phyloP scores from a whole-genome alignment of 2,113 vertebrate species.

The Hypanus sabinus region DNA sequence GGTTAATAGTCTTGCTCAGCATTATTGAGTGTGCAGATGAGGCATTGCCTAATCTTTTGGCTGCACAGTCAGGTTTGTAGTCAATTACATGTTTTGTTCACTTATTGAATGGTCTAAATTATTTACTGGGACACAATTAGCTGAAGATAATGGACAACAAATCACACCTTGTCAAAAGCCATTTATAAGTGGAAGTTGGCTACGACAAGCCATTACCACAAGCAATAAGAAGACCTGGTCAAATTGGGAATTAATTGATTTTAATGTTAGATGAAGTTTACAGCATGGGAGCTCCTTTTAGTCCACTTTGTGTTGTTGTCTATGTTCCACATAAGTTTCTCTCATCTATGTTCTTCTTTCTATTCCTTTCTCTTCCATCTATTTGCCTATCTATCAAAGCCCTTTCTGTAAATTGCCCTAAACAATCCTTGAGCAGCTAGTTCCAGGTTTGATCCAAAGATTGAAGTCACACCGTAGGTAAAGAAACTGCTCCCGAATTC shows the following conservation, averaged over 20 bases:
- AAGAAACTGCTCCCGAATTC: neutral
- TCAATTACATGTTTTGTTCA: neutral
- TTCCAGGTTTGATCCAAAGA: neutral
- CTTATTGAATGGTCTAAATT: constrained; percentile 18
- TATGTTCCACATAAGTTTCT: neutral
- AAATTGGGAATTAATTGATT: constrained; percentile 14
- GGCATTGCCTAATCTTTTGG: neutral
- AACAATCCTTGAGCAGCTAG: neutral
- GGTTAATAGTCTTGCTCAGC: neutral
- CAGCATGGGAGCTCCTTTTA: neutral
- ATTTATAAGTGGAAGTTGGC: neutral
- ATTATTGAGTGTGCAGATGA: neutral
- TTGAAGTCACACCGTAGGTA: neutral
- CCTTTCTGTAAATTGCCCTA: neutral
- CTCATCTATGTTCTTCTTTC: neutral
- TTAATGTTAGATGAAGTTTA: neutral
- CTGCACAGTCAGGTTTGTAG: neutral
- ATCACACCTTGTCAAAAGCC: constrained; percentile 31
- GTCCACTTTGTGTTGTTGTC: neutral
- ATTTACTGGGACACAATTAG: constrained; percentile 26
- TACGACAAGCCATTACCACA: neutral
- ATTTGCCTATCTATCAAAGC: neutral
- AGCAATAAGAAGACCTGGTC: neutral
- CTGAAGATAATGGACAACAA: constrained; percentile 21
- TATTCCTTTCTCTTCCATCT: neutral